Evolutionary conservation across 2,888 invertebrate genomes (phyloP), one percentile per base, ranked within the genome.

Genomic region (Sceliomorpha sp.): DNA sequence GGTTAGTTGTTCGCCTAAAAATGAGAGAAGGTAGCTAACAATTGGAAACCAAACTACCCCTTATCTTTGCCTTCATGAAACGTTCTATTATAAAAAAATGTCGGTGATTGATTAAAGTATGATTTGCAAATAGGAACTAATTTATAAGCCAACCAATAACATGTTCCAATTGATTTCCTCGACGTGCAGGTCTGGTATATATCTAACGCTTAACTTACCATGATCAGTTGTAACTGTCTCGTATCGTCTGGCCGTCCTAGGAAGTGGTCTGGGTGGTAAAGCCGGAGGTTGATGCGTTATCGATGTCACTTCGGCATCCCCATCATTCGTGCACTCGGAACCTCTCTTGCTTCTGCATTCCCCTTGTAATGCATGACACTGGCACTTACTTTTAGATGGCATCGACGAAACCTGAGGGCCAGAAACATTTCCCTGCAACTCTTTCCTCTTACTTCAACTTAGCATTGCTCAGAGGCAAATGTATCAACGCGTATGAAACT

Each of bases 231-330:
- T 68, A 20, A 80, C 68, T 17, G 81, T 76, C 48, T 87, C 86
- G 72, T 84, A 86, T 50, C 80, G 81, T 69, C 88, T 83, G 37
- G 83, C 81, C 8, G 86, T 84, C 45, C 86, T 79, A 7, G 87
- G 87, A 2, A 87, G 88, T 45, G 88, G 88, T 56, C 87, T 80
- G 1, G 88, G 87, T 1, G 88, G 87, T 34, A 88, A 69, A 6
- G 88, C 88, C 4, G 87, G 88, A 17, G 87, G 88, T 70, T 88
- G 86, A 78, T 84, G 87, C 62, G 79, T 83, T 77, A 83, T 84
- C 47, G 83, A 78, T 70, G 80, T 76, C 56, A 80, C 77, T 50
- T 83, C 83, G 66, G 75, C 74, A 32, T 76, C 76, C 36, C 80
- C 83, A 59, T 83, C 82, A 66, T 73, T 80, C 36, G 81, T 80